A percentile compares a stretch with the other conserved stretches of the same genome.
These are phyloP conservation scores for Drosophila setifemur DNA, from an alignment of 1,140 invertebrate genomes.

Conservation along the genomic window DNA sequence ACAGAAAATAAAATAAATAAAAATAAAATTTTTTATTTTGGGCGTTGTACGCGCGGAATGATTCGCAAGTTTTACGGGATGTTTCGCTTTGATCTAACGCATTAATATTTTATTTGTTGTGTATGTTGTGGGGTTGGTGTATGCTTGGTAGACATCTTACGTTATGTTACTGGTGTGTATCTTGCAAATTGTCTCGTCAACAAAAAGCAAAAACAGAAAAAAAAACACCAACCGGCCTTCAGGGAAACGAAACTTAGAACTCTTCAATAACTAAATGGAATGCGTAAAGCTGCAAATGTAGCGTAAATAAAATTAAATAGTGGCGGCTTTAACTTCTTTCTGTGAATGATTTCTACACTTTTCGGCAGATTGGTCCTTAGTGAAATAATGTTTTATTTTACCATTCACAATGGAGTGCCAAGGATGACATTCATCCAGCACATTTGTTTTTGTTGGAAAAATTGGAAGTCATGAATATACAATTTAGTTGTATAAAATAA, in stretches of 20 bases:
- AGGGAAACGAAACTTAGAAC: conserved; percentile 28
- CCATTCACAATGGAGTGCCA: too few relatives aligned
- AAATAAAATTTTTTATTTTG: conserved; percentile 45
- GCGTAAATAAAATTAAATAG: conserved; percentile 45
- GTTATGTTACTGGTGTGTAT: conserved; percentile 26
- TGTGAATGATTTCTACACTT: conserved; percentile 23
- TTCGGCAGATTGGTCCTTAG: conserved; percentile 6
- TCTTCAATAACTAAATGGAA: conserved; percentile 12
- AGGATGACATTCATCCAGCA: conserved; percentile 47
- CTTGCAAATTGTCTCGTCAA: conserved; percentile 58
- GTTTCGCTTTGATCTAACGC: conserved; percentile 54
- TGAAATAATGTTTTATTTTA: too few relatives aligned
- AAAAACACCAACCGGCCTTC: conserved; percentile 3
- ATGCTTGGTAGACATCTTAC: background rate
- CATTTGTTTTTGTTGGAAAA: conserved; percentile 31
- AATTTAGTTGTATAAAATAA: conserved; percentile 27
- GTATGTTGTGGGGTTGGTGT: background rate
- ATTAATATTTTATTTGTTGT: conserved; percentile 56
- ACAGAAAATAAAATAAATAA: conserved; percentile 38
- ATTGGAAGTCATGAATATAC: conserved; percentile 27
- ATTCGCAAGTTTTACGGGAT: conserved; percentile 41
- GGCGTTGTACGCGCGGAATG: conserved; percentile 19
- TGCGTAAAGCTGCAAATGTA: conserved; percentile 46
- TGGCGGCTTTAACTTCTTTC: conserved; percentile 13
- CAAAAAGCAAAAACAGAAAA: conserved; percentile 29